Conservation (phyloP, 2,113 vertebrate genomes). For the Ramphastos sulfuratus region DNA sequence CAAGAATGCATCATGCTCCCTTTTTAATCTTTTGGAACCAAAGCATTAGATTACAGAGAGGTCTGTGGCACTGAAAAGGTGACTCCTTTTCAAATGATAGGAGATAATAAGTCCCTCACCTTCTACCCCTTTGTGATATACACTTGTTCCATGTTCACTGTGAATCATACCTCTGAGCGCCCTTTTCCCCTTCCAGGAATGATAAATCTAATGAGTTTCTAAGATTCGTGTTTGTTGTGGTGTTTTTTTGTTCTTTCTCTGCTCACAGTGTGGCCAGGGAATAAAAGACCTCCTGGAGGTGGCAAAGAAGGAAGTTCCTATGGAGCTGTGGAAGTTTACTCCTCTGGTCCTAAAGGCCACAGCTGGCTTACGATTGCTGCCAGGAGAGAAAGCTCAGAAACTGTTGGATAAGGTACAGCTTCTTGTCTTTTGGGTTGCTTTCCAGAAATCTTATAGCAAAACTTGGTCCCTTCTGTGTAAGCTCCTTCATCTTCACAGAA, state of each 20-base stretch:
- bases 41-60: neutral
- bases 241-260: neutral
- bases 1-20: neutral
- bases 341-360: conserved; percentile 92
- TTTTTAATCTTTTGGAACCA: neutral
- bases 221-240: too few species aligned
- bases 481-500: neutral
- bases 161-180: neutral
- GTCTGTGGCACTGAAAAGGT: neutral
- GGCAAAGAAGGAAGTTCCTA: conserved; percentile 83
- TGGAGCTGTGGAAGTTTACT: conserved; percentile 80
- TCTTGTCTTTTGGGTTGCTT: neutral
- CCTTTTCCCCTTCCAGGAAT: neutral
- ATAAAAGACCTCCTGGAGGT: conserved; percentile 84
- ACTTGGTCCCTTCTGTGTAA: neutral
- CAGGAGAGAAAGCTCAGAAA: conserved; percentile 87
- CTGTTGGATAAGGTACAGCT: conserved; percentile 82
- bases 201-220: neutral
- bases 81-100: neutral
- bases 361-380: conserved; percentile 89
- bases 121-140: neutral
- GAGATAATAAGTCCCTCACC: neutral
- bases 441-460: neutral
- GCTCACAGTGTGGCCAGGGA: conserved; percentile 79
- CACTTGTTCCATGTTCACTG: neutral